Evolutionary conservation across 1,140 invertebrate genomes (phyloP), one percentile per base, ranked within the genome.

Genomic region (Caenorhabditis latens): DNA sequence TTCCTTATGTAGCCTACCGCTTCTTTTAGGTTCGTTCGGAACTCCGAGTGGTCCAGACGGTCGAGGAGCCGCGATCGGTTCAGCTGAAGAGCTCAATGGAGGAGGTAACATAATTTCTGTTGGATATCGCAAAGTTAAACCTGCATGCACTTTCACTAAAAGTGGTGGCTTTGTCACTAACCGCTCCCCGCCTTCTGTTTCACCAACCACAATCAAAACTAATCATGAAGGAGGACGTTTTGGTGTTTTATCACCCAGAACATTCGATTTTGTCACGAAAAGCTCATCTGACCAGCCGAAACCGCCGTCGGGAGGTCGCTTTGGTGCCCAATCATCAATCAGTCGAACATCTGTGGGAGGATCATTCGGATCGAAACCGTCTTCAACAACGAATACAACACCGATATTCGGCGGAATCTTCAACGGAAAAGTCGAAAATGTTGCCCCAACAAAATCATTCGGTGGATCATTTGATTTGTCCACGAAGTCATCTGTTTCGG

Each of bases 21-120:
- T 32, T 21, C 24, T 79, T n/a, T 79, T 79, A 79, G 71, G 71
- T 79, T 79, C 71, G 9, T 79, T 50, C n/a, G 71, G 43, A 79
- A 50, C 9, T 24, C 40, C 32, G 53, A 21, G 11, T 40, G 63
- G 71, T 1, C 46, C 46, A n/a, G 71, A 79, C 42, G 71, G 71
- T 14, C 16, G 71, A 50, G 71, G 71, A 13, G 71, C 71, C 3
- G 46, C 71, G 0, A 48, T 79, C 24, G 71, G 71, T 16, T 79
- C 71, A 79, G 7, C 71, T 24, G 71, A 79, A 24, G 71, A 79
- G 11, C 19, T 79, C n/a, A 32, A 9, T 48, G 71, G 71, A 50
- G 71, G 71, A 79, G 71, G 71, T 79, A 79, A 79, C 19, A n/a
- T 79, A 32, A 50, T 50, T 53, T 79, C 71, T 50, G 46, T 79